Percentiles rank a stretch among this genome's conserved stretches.
Evolutionary conservation across 2,113 vertebrate genomes (phyloP).

Genomic region (Gila orcuttii): DNA sequence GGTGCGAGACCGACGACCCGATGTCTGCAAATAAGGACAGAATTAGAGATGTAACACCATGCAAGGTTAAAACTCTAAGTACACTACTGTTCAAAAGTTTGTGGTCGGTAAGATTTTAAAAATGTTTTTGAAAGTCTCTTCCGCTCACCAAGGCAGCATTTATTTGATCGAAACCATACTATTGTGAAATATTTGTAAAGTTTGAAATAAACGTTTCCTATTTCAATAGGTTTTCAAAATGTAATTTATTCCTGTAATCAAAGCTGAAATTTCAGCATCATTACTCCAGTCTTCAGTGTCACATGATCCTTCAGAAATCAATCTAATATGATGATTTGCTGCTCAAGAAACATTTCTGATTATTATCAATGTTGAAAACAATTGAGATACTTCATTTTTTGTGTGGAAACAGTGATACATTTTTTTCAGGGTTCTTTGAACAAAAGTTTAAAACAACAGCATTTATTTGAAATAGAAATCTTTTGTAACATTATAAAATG

Average conservation of each 20-base stretch:
- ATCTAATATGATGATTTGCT: too few species aligned
- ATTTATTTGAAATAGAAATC: too few species aligned
- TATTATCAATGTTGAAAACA: too few species aligned
- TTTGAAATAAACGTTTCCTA: too few species aligned
- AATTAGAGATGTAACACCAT: background rate
- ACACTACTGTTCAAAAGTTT: background rate
- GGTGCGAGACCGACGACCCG: slow-evolving; percentile 78
- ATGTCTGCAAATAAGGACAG: slow-evolving; percentile 66
- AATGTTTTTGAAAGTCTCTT: background rate
- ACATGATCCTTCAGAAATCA: background rate
- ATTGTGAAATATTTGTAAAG: background rate
- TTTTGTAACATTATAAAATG: too few species aligned
- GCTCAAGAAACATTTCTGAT: too few species aligned
- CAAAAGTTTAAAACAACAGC: too few species aligned
- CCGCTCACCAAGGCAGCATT: background rate
- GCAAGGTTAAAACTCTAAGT: background rate
- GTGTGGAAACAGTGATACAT: too few species aligned
- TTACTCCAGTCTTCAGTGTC: background rate
- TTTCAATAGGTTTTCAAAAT: background rate
- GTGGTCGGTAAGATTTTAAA: background rate
- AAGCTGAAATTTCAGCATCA: background rate
- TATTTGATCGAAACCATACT: background rate
- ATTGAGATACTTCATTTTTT: too few species aligned
- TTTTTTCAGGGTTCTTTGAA: too few species aligned
- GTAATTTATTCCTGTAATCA: background rate